Evolutionary conservation across 1,140 invertebrate genomes (phyloP), one percentile per base, ranked within the genome.

Genomic region (Pseudoatta argentina): DNA sequence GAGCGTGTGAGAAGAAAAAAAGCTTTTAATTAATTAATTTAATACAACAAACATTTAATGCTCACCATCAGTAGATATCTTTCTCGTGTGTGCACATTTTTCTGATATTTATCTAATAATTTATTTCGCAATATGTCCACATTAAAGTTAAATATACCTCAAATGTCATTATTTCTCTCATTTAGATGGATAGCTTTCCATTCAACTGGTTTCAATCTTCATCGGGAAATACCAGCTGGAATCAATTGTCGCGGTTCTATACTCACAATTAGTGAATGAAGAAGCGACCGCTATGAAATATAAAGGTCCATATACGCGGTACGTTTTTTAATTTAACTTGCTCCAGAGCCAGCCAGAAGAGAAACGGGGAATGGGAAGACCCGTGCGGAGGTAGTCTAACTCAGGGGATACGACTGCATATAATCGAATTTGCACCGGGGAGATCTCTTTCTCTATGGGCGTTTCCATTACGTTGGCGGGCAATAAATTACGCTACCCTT

Each of bases 401-500:
- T 87, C 88, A 76, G 85, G 73, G 72, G 79, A 88, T 86, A 89
- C 85, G 85, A 89, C 79, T 87, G 89, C 88, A 82, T 91, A 88
- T 90, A 91, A 91, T 90, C 78, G 89, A 91, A 91, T 91, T 91
- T 88, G 77, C 89, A 88, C 86, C 67, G 73, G 87, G 63, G 71
- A 88, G 87, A 90, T 90, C 89, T 88, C 71, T 87, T 76, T 88
- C 78, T 85, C 87, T 48, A 90, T 91, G 89, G 89, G 83, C 89
- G 89, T 91, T 91, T 78, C 82, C 89, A 88, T 91, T 86, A 88
- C 83, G 87, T 88, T 87, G 87, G 69, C 85, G 75, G 81, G 85
- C 77, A 67, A 92, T 92, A 92, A 92, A 92, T 92, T 91, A 89
- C 81, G 59, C 61, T 83, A 83, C 91, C 88, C 91, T 87, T 77